Percentiles rank a stretch among this genome's conserved stretches.
Evolutionary conservation across 2,113 vertebrate species (phyloP).

Genomic region (Hyperoodon ampullatus): DNA sequence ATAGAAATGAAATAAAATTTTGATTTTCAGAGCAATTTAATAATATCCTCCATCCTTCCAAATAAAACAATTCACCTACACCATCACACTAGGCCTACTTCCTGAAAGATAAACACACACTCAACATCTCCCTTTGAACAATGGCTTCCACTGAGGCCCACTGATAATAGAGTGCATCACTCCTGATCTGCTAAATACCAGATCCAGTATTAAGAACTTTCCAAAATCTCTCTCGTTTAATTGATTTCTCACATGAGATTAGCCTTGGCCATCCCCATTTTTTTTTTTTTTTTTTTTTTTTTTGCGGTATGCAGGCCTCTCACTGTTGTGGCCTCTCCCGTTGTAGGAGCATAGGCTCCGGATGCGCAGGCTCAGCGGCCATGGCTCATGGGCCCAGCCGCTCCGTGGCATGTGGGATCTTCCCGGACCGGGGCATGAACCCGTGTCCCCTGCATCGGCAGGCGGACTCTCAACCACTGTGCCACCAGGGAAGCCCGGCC

Average conservation of each 20-base stretch:
- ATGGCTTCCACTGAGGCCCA: neutral
- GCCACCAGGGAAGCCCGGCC: neutral
- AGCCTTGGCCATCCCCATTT: neutral
- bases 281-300: neutral
- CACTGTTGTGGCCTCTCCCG: too few relatives aligned
- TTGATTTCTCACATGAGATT: neutral
- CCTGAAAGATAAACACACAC: neutral
- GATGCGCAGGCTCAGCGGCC: too few relatives aligned
- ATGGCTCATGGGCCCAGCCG: too few relatives aligned
- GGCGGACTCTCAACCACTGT: too few relatives aligned
- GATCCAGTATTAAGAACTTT: neutral
- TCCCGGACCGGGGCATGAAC: too few relatives aligned
- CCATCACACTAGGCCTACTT: neutral
- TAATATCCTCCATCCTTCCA: neutral
- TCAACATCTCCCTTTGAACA: neutral
- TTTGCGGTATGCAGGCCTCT: too few relatives aligned
- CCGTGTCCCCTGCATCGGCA: too few relatives aligned
- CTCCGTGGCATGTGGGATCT: too few relatives aligned
- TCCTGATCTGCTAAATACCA: too few relatives aligned
- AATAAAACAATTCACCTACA: neutral
- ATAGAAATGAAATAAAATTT: neutral
- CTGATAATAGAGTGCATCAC: neutral
- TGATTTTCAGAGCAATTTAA: slow-evolving; percentile 22
- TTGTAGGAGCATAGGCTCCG: too few relatives aligned
- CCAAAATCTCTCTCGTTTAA: neutral